Conservation (phyloP, 2,797 vertebrate species). For the Dromococcyx pavoninus region DNA sequence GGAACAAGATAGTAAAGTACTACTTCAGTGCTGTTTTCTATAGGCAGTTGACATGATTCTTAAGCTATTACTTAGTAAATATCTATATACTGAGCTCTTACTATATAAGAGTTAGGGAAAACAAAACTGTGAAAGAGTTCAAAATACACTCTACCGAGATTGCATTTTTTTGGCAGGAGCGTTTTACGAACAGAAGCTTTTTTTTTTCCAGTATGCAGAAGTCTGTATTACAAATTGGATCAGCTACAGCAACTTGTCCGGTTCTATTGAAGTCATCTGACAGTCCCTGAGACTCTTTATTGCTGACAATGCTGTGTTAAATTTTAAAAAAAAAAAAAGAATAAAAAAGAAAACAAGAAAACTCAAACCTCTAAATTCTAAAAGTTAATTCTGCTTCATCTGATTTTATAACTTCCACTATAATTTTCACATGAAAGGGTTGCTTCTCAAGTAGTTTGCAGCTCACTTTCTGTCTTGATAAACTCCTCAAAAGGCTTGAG, state of each 20-base stretch:
- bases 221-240: constrained; percentile 67
- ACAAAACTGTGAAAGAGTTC: constrained; percentile 39
- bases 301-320: constrained; percentile 45
- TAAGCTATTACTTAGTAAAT: constrained; percentile 24
- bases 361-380: neutral
- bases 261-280: constrained; percentile 71
- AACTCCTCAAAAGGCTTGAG: constrained; percentile 52
- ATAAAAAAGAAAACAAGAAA: neutral
- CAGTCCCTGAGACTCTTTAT: constrained; percentile 50
- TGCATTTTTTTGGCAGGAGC: constrained; percentile 66
- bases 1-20: neutral
- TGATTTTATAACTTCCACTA: constrained; percentile 18
- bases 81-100: constrained; percentile 43
- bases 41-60: neutral
- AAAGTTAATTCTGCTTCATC: constrained; percentile 26
- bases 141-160: constrained; percentile 67
- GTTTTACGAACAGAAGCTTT: constrained; percentile 53
- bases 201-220: constrained; percentile 59
- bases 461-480: constrained; percentile 14
- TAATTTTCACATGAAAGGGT: constrained; percentile 43
- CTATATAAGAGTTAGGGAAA: constrained; percentile 33
- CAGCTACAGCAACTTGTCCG: constrained; percentile 63
- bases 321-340: neutral
- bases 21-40: constrained; percentile 55
- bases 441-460: constrained; percentile 53